Conservation (phyloP, 2,113 vertebrate genomes). For the Callocephalon fimbriatum region DNA sequence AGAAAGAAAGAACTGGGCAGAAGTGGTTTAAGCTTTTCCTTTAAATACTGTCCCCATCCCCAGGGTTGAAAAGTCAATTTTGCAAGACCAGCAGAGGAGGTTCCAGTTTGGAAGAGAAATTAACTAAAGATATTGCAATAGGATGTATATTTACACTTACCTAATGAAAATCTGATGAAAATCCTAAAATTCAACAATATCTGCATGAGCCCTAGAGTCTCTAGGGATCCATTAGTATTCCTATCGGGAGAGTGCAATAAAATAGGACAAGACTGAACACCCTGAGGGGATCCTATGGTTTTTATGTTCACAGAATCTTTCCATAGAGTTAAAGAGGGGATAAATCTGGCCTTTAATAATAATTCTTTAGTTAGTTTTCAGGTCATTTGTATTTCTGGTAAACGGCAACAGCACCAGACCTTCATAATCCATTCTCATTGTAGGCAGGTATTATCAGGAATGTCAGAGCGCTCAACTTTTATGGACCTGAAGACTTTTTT, state of each 20-base stretch:
- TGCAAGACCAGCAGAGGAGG: background rate
- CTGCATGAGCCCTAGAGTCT: background rate
- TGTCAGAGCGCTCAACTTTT: background rate
- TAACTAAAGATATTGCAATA: background rate
- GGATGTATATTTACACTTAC: background rate
- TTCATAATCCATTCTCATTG: background rate
- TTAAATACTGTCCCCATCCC: background rate
- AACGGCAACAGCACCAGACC: background rate
- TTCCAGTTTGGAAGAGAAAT: background rate
- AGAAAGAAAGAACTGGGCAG: background rate
- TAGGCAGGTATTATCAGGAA: background rate
- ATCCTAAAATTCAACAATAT: background rate
- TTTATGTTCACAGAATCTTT: background rate
- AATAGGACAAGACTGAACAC: background rate
- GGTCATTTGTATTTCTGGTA: background rate
- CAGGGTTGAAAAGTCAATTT: background rate
- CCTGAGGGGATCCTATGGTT: background rate
- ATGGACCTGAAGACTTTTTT: background rate
- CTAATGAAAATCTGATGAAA: background rate
- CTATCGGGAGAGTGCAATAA: background rate
- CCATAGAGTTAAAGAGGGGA: background rate
- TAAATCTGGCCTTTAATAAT: background rate
- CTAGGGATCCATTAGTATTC: background rate
- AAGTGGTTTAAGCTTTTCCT: background rate
- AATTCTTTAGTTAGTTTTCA: background rate